Conservation (phyloP, 1,140 invertebrate species). For the Phthorimaea operculella region DNA sequence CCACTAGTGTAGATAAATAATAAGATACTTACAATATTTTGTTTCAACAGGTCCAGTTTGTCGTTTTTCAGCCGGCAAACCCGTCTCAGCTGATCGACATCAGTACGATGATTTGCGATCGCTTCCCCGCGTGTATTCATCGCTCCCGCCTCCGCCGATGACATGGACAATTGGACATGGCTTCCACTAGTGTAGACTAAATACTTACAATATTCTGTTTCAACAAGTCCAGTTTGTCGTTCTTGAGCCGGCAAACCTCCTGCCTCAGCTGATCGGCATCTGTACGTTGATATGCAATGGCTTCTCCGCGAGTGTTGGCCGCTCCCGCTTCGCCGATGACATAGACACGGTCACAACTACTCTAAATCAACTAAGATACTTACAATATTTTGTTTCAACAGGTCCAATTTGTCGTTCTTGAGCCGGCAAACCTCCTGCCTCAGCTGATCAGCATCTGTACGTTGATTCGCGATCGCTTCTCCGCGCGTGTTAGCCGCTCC, state of each 20-base stretch:
- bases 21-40: slow-evolving; percentile 98
- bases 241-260: slow-evolving; percentile 91
- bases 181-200: no score
- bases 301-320: slow-evolving; percentile 66
- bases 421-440: slow-evolving; percentile 88
- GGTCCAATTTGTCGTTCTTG: slow-evolving; percentile 92
- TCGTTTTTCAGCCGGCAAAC: slow-evolving; percentile 92
- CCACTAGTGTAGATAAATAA: no score
- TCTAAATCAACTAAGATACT: no score
- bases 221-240: slow-evolving; percentile 91
- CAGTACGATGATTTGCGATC: slow-evolving; percentile 19
- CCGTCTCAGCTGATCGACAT: slow-evolving; percentile 74
- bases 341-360: no score
- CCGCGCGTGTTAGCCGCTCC: slow-evolving; percentile 70
- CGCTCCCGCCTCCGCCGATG: slow-evolving; percentile 85
- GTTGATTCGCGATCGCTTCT: slow-evolving; percentile 40
- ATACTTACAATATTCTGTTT: slow-evolving; percentile 96
- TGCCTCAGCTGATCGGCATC: slow-evolving; percentile 74
- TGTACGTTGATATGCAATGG: slow-evolving; percentile 23
- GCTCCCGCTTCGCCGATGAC: slow-evolving; percentile 86
- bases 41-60: slow-evolving; percentile 89
- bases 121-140: slow-evolving; percentile 66
- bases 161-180: slow-evolving; percentile 94
- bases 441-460: slow-evolving; percentile 60
- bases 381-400: slow-evolving; percentile 94